Conservation (phyloP, 2,797 vertebrate species). For the Protosalanx chinensis region DNA sequence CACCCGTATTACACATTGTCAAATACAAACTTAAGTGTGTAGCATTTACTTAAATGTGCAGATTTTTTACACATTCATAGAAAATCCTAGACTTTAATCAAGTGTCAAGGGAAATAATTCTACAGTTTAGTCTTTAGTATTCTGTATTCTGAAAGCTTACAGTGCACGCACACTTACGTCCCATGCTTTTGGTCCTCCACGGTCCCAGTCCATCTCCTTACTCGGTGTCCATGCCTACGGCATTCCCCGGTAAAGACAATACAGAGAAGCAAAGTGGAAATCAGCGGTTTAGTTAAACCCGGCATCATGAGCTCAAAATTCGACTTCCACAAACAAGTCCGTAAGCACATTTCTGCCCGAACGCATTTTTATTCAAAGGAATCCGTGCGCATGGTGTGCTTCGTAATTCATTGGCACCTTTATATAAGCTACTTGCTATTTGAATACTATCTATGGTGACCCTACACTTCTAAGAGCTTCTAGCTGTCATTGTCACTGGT, state of each 20-base stretch:
- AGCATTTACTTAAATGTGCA: no score
- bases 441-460: constrained; percentile 41
- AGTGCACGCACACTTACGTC: constrained; percentile 70
- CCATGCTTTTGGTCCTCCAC: constrained; percentile 75
- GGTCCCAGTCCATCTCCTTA: constrained; percentile 80
- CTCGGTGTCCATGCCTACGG: constrained; percentile 76
- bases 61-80: no score
- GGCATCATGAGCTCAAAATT: constrained; percentile 74
- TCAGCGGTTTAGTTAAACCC: constrained; percentile 73
- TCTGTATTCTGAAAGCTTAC: no score
- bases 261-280: constrained; percentile 72
- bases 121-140: no score
- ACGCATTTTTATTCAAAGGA: constrained; percentile 42
- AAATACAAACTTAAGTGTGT: no score
- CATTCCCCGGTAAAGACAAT: constrained; percentile 77
- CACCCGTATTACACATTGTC: no score
- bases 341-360: constrained; percentile 52
- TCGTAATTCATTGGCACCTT: constrained; percentile 24
- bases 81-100: no score
- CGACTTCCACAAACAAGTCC: constrained; percentile 64
- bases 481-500: constrained; percentile 42
- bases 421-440: constrained; percentile 22
- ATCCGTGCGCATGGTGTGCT: not conserved
- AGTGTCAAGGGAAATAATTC: no score
- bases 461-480: constrained; percentile 23